Base-by-base conservation (phyloP, 2,113 vertebrate species). In the Chaenogobius annularis region DNA sequence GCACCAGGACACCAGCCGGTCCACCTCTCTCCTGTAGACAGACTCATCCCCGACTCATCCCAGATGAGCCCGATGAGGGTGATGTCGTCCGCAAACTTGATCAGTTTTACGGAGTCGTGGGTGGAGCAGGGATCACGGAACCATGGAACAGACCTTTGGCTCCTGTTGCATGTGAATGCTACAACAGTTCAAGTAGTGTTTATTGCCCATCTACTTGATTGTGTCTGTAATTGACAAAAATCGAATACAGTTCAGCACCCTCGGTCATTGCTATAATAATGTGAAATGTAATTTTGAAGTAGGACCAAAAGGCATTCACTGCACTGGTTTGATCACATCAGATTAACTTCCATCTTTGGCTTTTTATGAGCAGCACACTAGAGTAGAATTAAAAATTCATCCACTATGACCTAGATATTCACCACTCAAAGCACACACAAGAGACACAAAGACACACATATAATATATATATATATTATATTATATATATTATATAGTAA, bases 371-470 rank as follows among this genome's bases (percentile, higher is more conserved):
- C 54, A 62, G 71, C 75, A 70, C 59, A 56, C 70, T 66, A 74
- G 68, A 54, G 70, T 66, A 31, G 47, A 75, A 83, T 86, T 81
- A 84, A 86, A 83, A 67, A 86, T 83, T 5, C 19, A 86, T 81
- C 69, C 73, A 75, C 64, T 69, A 1, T 78, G 80, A 86, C 84
- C 78, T 66, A 84, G 66, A 40, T 69, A 63, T 65, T 71, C 47
- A 74, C 48, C n/a, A 40, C 73, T 52, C 26, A 11, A 63, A 59
- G 10, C 48, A 68, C 69, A 64, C n/a, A 19, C 58, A 17, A 7
- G 58, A 61, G 58, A 61, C 26, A 58, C 43, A 14, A 66, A 66
- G 10, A 8, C 50, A 65, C 61, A 67, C 15, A 10, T 15, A 37
- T 63, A 43, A 43, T 5, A 54, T 35, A 54, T 17, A 69, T 19